These are phyloP conservation scores for Phrynosoma blainvillii DNA, from an alignment of 2,113 vertebrate genomes.

Conservation along the genomic window DNA sequence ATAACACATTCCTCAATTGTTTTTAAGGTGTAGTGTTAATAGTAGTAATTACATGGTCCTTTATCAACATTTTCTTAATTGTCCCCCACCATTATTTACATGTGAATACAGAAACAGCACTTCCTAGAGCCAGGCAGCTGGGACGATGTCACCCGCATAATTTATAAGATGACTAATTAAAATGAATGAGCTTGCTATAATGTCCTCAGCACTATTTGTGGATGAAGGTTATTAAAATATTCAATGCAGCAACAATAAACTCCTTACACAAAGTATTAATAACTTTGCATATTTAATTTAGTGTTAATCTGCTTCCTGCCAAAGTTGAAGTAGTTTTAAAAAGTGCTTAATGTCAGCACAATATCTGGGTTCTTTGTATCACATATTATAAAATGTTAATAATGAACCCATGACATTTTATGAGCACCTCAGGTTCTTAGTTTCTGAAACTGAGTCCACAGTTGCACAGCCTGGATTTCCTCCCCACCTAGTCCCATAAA, in stretches of 20 bases:
- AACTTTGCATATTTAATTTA: slow-evolving; percentile 67
- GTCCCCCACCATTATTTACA: slow-evolving; percentile 72
- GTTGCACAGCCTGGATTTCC: background rate
- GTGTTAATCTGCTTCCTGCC: slow-evolving; percentile 60
- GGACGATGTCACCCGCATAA: slow-evolving; percentile 61
- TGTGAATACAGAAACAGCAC: slow-evolving; percentile 67
- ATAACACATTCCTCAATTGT: slow-evolving; percentile 53
- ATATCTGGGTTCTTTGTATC: slow-evolving; percentile 28
- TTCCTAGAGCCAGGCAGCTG: slow-evolving; percentile 63
- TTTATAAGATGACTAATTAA: slow-evolving; percentile 80
- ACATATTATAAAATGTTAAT: slow-evolving; percentile 34
- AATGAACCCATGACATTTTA: slow-evolving; percentile 2
- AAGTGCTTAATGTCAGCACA: slow-evolving; percentile 43
- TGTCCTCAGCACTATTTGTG: slow-evolving; percentile 60
- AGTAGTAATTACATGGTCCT: slow-evolving; percentile 61
- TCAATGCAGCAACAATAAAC: slow-evolving; percentile 60
- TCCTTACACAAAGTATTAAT: slow-evolving; percentile 64
- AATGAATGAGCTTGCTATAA: slow-evolving; percentile 72
- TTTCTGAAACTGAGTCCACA: slow-evolving; percentile 1
- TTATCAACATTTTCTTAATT: slow-evolving; percentile 70
- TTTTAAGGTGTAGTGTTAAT: slow-evolving; percentile 66
- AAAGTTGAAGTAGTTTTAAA: slow-evolving; percentile 58
- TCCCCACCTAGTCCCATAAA: background rate
- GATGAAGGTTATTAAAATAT: slow-evolving; percentile 73
- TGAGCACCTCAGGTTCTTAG: background rate